Percentiles rank a stretch among this genome's conserved stretches.
Conservation (phyloP, 2,797 vertebrate genomes). For the Arnoldichthys spilopterus region DNA sequence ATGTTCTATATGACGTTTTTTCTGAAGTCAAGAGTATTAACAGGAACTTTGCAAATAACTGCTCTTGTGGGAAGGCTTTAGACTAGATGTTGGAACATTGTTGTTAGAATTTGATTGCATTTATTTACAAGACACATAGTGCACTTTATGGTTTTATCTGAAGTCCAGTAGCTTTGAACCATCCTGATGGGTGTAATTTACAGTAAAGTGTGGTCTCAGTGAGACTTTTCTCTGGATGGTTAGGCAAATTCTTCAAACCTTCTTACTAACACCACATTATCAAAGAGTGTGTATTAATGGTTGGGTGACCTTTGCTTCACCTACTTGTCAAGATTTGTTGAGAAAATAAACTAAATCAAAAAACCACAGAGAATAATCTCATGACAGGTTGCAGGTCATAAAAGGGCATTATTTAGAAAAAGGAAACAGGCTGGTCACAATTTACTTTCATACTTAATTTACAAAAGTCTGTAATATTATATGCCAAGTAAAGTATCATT, state of each 20-base stretch:
- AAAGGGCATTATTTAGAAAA: background rate
- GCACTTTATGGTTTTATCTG: background rate
- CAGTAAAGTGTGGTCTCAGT: slow-evolving; percentile 52
- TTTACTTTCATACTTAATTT: background rate
- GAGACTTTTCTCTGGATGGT: slow-evolving; percentile 63
- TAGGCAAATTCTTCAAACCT: slow-evolving; percentile 57
- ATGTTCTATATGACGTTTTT: background rate
- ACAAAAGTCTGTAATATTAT: background rate
- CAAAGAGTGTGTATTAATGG: slow-evolving; percentile 2
- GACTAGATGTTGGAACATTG: too few species aligned
- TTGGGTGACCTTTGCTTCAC: slow-evolving; percentile 17
- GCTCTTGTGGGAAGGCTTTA: too few species aligned
- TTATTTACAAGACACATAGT: background rate
- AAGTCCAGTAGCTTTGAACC: background rate
- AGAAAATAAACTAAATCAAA: background rate
- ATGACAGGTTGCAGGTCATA: background rate
- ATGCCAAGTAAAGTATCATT: background rate
- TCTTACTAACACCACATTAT: slow-evolving; percentile 50
- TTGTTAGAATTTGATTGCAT: too few species aligned
- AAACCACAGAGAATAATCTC: background rate
- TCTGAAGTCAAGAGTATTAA: too few species aligned
- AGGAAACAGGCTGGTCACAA: too few species aligned
- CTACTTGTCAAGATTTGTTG: background rate
- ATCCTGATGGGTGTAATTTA: slow-evolving; percentile 52
- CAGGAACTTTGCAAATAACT: too few species aligned